Percentiles rank a stretch among this genome's conserved stretches.
Conservation (phyloP, 1,140 invertebrate species). For the Hestina assimilis region DNA sequence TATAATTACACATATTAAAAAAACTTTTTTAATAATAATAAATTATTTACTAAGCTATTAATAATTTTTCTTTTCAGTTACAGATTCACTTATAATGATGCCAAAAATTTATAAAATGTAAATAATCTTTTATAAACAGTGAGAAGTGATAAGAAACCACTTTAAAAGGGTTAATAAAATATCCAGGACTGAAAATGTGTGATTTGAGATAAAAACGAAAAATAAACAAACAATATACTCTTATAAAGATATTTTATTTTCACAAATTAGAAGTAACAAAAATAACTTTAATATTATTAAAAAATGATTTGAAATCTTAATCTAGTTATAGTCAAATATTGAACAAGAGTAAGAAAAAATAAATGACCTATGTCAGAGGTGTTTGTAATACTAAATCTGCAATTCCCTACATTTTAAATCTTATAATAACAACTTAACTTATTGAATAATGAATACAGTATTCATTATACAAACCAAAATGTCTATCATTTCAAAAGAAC, state of each 20-base stretch:
- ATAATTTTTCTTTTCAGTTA: constrained; percentile 61
- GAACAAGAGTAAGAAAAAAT: neutral
- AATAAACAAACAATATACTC: constrained; percentile 1
- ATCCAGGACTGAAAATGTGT: neutral
- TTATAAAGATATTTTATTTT: constrained; percentile 18
- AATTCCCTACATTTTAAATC: neutral
- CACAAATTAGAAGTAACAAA: constrained; percentile 30
- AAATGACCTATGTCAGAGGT: neutral
- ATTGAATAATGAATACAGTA: neutral
- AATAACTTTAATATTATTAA: constrained; percentile 23
- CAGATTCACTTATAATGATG: constrained; percentile 70
- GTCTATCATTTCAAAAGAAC: too few relatives aligned
- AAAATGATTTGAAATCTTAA: neutral
- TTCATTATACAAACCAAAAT: neutral
- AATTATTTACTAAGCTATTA: too few relatives aligned
- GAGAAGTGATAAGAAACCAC: neutral
- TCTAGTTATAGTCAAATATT: neutral
- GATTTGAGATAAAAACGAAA: neutral
- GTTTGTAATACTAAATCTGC: neutral
- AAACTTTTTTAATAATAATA: too few relatives aligned
- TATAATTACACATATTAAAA: too few relatives aligned
- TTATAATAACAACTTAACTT: neutral
- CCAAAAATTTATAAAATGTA: constrained; percentile 64
- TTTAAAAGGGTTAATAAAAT: neutral
- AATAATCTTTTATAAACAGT: neutral